Percentiles rank a stretch among this genome's conserved stretches.
Evolutionary conservation across 1,140 invertebrate genomes (phyloP).

Genomic region (Musca vetustissima): DNA sequence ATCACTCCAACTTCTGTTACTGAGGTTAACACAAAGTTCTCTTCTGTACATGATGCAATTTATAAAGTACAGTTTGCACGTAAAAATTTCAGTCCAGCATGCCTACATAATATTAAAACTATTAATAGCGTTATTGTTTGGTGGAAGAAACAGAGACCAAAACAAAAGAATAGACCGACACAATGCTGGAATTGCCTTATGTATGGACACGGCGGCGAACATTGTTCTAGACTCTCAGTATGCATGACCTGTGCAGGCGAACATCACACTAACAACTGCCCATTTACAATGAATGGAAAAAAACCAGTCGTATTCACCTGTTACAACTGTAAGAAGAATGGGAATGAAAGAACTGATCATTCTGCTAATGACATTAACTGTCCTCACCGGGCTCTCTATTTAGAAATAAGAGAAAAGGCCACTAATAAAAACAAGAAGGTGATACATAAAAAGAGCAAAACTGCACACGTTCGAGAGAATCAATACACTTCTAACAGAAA

Average conservation of each 20-base stretch:
- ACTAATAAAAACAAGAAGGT: background rate
- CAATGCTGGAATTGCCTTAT: slow-evolving; percentile 2
- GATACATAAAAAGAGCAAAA: too few species aligned
- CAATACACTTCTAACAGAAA: too few species aligned
- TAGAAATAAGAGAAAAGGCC: background rate
- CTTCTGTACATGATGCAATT: background rate
- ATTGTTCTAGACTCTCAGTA: background rate
- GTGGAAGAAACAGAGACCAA: background rate
- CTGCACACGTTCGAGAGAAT: too few species aligned
- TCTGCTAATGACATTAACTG: slow-evolving; percentile 4
- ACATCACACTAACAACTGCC: background rate
- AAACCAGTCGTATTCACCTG: background rate
- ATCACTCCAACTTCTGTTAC: background rate
- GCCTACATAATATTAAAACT: background rate
- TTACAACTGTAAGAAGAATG: background rate
- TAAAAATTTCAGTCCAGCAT: background rate
- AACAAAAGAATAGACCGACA: background rate
- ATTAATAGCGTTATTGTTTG: background rate
- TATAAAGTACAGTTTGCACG: background rate
- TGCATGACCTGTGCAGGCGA: background rate
- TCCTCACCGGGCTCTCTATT: background rate
- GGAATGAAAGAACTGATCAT: background rate
- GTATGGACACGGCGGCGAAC: background rate
- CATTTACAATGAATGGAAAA: background rate
- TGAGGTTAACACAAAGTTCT: background rate